A percentile compares a stretch with the other conserved stretches of the same genome.
Conservation (phyloP, 1,140 invertebrate genomes). For the Musca vetustissima region DNA sequence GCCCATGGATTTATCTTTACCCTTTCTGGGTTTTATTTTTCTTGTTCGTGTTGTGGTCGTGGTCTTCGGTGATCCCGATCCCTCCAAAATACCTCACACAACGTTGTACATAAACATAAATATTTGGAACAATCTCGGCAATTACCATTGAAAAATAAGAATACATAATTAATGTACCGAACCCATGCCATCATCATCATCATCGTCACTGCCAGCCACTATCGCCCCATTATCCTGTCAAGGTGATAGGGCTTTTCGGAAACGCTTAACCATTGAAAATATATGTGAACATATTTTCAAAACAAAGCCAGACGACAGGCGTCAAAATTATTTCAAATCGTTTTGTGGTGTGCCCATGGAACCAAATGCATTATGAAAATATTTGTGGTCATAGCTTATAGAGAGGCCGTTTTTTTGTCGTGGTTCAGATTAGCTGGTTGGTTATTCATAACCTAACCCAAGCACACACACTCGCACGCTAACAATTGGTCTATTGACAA, state of each 20-base stretch:
- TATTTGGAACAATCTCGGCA: too few relatives aligned
- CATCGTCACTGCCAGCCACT: too few relatives aligned
- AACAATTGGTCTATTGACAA: too few relatives aligned
- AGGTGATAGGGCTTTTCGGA: background rate
- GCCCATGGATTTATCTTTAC: slow-evolving; percentile 5
- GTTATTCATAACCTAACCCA: too few relatives aligned
- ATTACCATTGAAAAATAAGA: background rate
- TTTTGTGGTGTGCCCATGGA: background rate
- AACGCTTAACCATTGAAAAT: background rate
- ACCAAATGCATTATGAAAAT: background rate
- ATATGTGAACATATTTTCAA: background rate
- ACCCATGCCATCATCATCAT: slow-evolving; percentile 12
- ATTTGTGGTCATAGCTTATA: slow-evolving; percentile 19
- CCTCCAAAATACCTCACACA: slow-evolving; percentile 4
- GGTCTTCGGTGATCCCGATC: too few relatives aligned
- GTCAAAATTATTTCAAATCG: slow-evolving; percentile 19
- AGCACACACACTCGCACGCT: too few relatives aligned
- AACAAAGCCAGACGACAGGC: slow-evolving; percentile 15
- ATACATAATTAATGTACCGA: too few relatives aligned
- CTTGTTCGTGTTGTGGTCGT: too few relatives aligned
- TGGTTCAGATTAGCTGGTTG: too few relatives aligned
- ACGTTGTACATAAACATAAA: background rate
- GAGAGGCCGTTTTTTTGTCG: too few relatives aligned
- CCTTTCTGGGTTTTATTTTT: too few relatives aligned
- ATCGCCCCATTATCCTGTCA: slow-evolving; percentile 22